Evolutionary conservation across 2,888 invertebrate genomes (phyloP).

Genomic region (Torymus aiolomorphi): DNA sequence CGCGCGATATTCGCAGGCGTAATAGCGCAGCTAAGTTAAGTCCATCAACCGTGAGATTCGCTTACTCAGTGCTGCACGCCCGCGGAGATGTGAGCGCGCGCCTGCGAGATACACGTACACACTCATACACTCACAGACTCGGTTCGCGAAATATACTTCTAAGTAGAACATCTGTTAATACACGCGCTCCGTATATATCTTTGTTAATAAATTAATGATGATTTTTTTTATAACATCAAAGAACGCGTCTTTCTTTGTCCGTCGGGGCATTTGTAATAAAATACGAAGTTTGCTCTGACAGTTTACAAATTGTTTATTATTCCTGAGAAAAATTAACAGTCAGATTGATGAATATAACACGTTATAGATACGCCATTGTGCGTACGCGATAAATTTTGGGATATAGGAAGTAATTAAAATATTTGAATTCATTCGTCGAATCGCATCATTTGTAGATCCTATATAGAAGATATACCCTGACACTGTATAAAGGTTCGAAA

Average conservation of each 20-base stretch:
- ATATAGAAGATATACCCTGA: no score
- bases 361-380: no score
- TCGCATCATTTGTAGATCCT: no score
- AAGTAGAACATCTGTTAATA: conserved; percentile 54
- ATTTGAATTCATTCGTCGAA: no score
- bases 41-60: conserved; percentile 57
- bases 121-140: neutral
- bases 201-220: conserved; percentile 6
- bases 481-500: neutral
- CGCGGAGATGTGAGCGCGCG: conserved; percentile 1
- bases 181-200: conserved; percentile 20
- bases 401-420: no score
- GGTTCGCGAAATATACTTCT: conserved; percentile 51
- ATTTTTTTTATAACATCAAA: conserved; percentile 9
- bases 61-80: conserved; percentile 48
- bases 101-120: conserved; percentile 13
- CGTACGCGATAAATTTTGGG: no score
- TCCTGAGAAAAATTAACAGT: no score
- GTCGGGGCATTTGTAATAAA: no score
- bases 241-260: neutral
- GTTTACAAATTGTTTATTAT: no score
- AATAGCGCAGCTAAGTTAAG: conserved; percentile 59
- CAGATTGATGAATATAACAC: no score
- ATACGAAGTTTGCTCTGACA: no score
- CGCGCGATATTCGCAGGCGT: conserved; percentile 56